Evolutionary conservation across 2,797 vertebrate genomes (phyloP).

Genomic region (Rhinogobio ventralis): DNA sequence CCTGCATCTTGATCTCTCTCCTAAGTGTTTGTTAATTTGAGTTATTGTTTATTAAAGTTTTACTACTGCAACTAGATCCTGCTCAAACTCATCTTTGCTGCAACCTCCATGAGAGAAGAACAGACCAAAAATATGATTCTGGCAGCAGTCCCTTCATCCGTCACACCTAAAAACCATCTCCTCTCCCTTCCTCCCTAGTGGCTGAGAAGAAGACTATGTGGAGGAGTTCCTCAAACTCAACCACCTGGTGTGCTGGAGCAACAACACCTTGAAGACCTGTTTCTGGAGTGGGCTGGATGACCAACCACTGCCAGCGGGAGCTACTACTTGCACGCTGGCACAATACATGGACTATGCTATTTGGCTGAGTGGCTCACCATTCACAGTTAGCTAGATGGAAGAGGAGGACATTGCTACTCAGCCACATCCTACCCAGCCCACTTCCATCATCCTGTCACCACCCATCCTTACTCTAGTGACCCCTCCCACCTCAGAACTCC

Average conservation of each 20-base stretch:
- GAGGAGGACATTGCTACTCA: too few species aligned
- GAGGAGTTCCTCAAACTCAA: background rate
- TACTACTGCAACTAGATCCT: background rate
- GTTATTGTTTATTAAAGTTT: background rate
- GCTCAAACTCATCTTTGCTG: background rate
- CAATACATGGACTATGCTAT: background rate
- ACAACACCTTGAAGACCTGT: background rate
- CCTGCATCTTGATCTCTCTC: background rate
- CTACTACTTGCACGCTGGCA: background rate
- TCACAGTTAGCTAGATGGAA: too few species aligned
- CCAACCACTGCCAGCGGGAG: background rate
- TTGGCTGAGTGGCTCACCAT: background rate
- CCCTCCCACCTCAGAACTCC: too few species aligned
- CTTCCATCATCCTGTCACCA: too few species aligned
- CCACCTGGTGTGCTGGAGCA: too few species aligned
- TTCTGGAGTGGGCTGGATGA: background rate
- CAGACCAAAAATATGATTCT: background rate
- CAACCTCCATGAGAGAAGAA: background rate
- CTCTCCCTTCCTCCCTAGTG: too few species aligned
- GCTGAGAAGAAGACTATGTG: background rate
- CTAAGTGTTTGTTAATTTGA: background rate
- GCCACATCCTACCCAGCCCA: too few species aligned
- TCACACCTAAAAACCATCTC: too few species aligned
- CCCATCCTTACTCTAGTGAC: too few species aligned
- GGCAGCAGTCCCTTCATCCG: background rate